Percentiles rank a stretch among this genome's conserved stretches.
These are phyloP conservation scores for Drosophila flavopinicola DNA, from an alignment of 2,888 invertebrate genomes.

Conservation along the genomic window DNA sequence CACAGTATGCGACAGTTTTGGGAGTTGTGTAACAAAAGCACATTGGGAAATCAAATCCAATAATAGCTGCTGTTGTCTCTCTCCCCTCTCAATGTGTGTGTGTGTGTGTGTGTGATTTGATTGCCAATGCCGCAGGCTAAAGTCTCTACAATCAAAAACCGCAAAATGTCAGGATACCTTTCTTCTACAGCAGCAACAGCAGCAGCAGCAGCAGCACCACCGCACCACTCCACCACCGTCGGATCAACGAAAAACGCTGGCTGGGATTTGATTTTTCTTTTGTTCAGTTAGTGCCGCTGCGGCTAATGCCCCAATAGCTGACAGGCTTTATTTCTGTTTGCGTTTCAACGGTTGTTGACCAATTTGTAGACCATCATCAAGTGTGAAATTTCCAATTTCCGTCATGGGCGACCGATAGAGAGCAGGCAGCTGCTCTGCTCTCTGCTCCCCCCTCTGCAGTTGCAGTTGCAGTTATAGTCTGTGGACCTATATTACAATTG, in stretches of 20 bases:
- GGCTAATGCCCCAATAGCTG: slow-evolving; percentile 65
- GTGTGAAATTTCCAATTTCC: slow-evolving; percentile 85
- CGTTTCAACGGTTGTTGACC: slow-evolving; percentile 68
- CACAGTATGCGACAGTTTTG: slow-evolving; percentile 33
- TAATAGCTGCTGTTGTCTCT: slow-evolving; percentile 26
- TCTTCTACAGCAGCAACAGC: slow-evolving; percentile 22
- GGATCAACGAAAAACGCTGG: slow-evolving; percentile 13
- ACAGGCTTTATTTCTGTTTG: slow-evolving; percentile 61
- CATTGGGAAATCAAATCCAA: slow-evolving; percentile 65
- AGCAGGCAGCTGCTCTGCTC: background rate
- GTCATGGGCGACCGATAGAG: slow-evolving; percentile 40
- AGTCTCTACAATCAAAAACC: slow-evolving; percentile 61
- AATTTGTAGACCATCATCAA: slow-evolving; percentile 80
- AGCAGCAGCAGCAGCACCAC: background rate
- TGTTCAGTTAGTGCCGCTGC: slow-evolving; percentile 59
- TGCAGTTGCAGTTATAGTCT: background rate
- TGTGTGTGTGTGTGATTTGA: slow-evolving; percentile 44
- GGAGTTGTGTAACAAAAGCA: slow-evolving; percentile 46
- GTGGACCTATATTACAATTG: slow-evolving; percentile 21
- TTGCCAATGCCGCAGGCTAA: slow-evolving; percentile 52
- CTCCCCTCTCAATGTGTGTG: background rate
- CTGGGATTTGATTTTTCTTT: slow-evolving; percentile 70
- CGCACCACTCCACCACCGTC: background rate
- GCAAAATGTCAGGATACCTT: slow-evolving; percentile 69
- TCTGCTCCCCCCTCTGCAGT: background rate